Conservation (phyloP, 2,888 invertebrate species). For the Anticlea derivata region DNA sequence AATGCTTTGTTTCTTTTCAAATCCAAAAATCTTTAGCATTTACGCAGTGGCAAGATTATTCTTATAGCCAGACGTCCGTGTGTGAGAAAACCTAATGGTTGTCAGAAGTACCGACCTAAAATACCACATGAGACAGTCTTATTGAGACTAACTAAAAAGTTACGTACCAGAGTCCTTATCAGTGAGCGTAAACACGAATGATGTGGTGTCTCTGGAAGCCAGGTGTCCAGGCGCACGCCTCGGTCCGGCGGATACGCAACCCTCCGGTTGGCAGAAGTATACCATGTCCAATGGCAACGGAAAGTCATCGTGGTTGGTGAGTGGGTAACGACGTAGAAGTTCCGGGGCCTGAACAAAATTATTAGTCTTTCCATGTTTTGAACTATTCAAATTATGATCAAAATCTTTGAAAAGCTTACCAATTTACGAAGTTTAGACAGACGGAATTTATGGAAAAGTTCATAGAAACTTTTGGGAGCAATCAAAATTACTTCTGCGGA, state of each 20-base stretch:
- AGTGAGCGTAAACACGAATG: constrained; percentile 98
- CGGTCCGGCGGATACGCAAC: constrained; percentile 96
- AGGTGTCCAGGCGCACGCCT: constrained; percentile 84
- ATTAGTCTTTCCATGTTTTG: background rate
- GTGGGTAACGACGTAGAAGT: constrained; percentile 96
- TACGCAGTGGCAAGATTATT: no score
- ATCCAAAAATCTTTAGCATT: no score
- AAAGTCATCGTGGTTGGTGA: constrained; percentile 98
- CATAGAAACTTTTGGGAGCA: background rate
- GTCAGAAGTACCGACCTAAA: no score
- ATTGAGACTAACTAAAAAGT: no score
- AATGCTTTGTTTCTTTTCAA: no score
- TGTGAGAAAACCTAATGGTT: no score
- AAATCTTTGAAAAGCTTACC: no score
- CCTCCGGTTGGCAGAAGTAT: constrained; percentile 99
- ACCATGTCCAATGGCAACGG: constrained; percentile 99
- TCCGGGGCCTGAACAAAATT: constrained; percentile 90
- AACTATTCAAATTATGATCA: background rate
- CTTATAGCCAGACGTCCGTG: no score
- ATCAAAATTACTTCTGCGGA: background rate
- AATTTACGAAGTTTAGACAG: background rate
- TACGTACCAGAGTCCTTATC: constrained; percentile 97
- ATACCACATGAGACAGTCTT: no score
- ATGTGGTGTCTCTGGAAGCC: constrained; percentile 93
- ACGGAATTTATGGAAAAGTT: background rate